Base-by-base conservation (phyloP, 1,140 invertebrate genomes). In the Tetramorium parvispinum region DNA sequence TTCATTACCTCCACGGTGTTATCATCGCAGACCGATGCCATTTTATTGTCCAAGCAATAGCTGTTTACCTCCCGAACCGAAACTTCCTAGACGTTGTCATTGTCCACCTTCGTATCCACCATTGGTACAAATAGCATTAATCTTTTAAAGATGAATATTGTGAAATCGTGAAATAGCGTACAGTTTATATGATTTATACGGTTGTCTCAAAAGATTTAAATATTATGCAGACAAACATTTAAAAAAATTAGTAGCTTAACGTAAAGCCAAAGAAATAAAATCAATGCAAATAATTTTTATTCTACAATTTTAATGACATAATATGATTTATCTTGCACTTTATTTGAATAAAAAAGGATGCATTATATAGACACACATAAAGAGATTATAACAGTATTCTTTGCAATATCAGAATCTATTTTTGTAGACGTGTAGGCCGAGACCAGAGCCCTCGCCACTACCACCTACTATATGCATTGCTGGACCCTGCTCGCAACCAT, bases 391-490 rank as follows among this genome's bases (percentile, higher is more conserved):
- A 55, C 1, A 3, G 0, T 21, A 37, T 68, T 13, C 16, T 68
- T 32, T 66, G 11, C 24, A 51, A 85, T 55, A 76, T 49, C n/a
- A 37, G 32, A 0, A 53, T 24, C 13, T 63, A 57, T 71, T 82
- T 66, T 82, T 24, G 6, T 55, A 92, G 92, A 86, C 40, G 3
- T 91, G 88, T 43, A 86, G 55, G 73, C 55, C 49, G 66, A 83
- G 68, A 70, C 89, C 92, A 24, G n/a, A 81, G 65, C 32, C 51
- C 1, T 51, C 53, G 6, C 51, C 68, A 8, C 77, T 21, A 21
- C 85, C 85, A 51, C 70, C 91, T 8, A 89, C 90, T 13, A 53
- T 91, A 21, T 92, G 91, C 49, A 79, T 92, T 0, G 87, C 88
- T 18, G 81, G 68, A 75, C 85, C 86, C 0, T 91, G 92, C 51